These are phyloP conservation scores for Amazona vittata DNA, from an alignment of 2,113 vertebrate species.

Conservation along the genomic window DNA sequence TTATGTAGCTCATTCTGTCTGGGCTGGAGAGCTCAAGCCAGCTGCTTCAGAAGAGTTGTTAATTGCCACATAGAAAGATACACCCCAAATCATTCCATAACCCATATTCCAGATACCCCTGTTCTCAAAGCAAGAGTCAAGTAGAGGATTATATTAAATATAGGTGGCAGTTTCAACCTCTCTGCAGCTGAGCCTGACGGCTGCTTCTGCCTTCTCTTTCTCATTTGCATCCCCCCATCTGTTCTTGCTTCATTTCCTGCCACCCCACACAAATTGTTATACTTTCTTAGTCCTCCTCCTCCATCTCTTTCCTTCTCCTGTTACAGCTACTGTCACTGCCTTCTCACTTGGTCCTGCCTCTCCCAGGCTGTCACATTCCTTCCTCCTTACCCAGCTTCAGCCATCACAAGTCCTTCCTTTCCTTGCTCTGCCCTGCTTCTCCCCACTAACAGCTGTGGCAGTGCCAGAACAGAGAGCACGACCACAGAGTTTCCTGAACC, in stretches of 20 bases:
- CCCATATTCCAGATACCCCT: neutral
- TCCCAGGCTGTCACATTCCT: neutral
- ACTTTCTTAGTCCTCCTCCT: conserved; percentile 43
- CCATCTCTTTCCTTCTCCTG: neutral
- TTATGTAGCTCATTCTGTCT: neutral
- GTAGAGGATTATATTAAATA: neutral
- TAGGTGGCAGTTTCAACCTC: neutral
- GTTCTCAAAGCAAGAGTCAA: neutral
- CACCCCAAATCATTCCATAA: neutral
- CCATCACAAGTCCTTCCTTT: neutral
- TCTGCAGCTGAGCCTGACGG: conserved; percentile 39
- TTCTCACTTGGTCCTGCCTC: conserved; percentile 2
- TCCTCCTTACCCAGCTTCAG: neutral
- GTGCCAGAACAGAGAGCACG: neutral
- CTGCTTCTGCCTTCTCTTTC: conserved; percentile 14
- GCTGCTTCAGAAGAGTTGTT: neutral
- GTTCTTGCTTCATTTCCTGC: conserved; percentile 51
- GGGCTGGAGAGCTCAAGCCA: neutral
- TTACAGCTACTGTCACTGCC: neutral
- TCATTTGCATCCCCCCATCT: conserved; percentile 58
- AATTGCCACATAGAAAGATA: neutral
- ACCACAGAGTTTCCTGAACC: neutral
- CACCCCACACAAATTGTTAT: conserved; percentile 23
- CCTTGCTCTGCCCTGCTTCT: neutral
- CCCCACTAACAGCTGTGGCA: neutral